Conservation (phyloP, 1,140 invertebrate genomes). For the Drosophila novamexicana region DNA sequence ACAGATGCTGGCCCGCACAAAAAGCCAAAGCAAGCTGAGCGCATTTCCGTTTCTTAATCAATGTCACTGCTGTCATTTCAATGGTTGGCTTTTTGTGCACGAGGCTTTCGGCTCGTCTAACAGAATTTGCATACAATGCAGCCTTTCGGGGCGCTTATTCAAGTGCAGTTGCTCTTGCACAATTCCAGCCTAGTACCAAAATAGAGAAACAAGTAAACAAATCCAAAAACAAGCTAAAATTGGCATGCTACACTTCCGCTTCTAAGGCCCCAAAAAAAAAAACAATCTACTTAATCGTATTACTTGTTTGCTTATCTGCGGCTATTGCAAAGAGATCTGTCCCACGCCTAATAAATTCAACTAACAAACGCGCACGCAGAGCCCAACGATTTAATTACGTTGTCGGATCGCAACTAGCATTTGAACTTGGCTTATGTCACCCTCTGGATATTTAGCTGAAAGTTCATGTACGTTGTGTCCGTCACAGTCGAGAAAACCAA, state of each 20-base stretch:
- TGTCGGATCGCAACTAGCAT: conserved; percentile 46
- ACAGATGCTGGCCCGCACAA: background rate
- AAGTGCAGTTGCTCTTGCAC: conserved; percentile 72
- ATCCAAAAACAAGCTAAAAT: conserved; percentile 19
- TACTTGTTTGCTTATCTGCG: conserved; percentile 45
- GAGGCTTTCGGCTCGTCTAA: conserved; percentile 18
- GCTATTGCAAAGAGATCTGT: conserved; percentile 60
- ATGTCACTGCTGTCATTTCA: conserved; percentile 68
- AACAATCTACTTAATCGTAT: conserved; percentile 4
- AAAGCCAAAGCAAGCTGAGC: conserved; percentile 54
- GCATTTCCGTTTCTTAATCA: conserved; percentile 79
- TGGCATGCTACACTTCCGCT: conserved; percentile 59
- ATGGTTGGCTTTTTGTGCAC: conserved; percentile 65
- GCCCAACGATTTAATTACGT: conserved; percentile 61
- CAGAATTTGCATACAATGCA: conserved; percentile 77
- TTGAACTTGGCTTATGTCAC: conserved; percentile 71
- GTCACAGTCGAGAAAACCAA: conserved; percentile 67
- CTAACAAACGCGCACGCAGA: conserved; percentile 59
- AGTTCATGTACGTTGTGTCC: conserved; percentile 63
- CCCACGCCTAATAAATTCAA: conserved; percentile 70
- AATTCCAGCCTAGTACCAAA: conserved; percentile 49
- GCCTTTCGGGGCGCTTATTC: conserved; percentile 33
- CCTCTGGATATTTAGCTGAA: conserved; percentile 16
- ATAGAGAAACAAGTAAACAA: conserved; percentile 19
- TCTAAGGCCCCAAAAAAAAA: conserved; percentile 20